Percentiles rank a stretch among this genome's conserved stretches.
Conservation (phyloP, 2,113 vertebrate genomes). For the Erythrocercus mccallii region DNA sequence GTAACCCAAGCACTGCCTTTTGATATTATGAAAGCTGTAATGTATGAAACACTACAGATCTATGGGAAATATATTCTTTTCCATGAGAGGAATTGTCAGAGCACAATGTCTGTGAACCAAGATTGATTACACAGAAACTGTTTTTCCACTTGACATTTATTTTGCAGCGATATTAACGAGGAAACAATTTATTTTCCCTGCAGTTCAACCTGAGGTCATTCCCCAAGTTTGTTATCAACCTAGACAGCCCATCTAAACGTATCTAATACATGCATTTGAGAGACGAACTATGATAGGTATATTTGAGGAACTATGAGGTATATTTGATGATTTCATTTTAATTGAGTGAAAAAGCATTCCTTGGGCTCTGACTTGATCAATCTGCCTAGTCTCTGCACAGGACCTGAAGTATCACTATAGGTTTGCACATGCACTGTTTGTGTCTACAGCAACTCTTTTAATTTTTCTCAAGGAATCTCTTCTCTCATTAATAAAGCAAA, state of each 20-base stretch:
- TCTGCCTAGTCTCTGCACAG: neutral
- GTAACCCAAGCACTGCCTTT: constrained; percentile 42
- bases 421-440: neutral
- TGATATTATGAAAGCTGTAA: constrained; percentile 50
- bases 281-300: neutral
- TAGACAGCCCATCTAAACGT: neutral
- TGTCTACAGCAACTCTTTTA: neutral
- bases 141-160: constrained; percentile 60
- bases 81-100: constrained; percentile 40
- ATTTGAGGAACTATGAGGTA: neutral
- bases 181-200: constrained; percentile 50
- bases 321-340: neutral
- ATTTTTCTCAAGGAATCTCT: neutral
- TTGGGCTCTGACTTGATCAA: neutral
- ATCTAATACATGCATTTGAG: neutral
- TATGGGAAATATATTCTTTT: constrained; percentile 53
- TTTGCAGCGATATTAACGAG: constrained; percentile 54
- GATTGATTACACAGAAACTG: constrained; percentile 49
- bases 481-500: neutral
- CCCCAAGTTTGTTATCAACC: constrained; percentile 22
- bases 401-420: neutral
- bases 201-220: constrained; percentile 56
- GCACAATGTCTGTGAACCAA: constrained; percentile 20
- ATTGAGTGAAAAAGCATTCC: neutral
- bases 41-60: constrained; percentile 56